Conservation (phyloP, 2,888 invertebrate species). For the Euzetes globulus region DNA sequence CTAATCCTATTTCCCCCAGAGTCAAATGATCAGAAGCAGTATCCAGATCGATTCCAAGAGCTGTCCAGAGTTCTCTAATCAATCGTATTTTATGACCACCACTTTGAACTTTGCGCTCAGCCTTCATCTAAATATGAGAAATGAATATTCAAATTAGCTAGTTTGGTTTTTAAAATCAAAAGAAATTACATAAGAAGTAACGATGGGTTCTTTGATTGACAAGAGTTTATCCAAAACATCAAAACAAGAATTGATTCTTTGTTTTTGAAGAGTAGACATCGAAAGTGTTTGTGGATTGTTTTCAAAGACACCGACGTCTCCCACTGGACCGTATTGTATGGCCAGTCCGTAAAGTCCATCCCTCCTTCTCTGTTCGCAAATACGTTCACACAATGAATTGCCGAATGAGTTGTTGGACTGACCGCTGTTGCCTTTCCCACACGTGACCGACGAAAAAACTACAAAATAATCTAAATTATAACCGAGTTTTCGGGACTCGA, state of each 20-base stretch:
- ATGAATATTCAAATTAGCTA: too few species aligned
- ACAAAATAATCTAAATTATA: slow-evolving; percentile 81
- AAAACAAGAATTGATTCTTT: slow-evolving; percentile 83
- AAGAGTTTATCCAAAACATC: slow-evolving; percentile 77
- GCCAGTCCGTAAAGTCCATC: slow-evolving; percentile 78
- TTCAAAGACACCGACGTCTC: slow-evolving; percentile 90
- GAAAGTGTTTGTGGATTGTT: slow-evolving; percentile 56
- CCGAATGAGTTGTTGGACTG: slow-evolving; percentile 90
- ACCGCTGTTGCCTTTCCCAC: slow-evolving; percentile 91
- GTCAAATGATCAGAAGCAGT: slow-evolving; percentile 52
- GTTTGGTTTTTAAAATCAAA: background rate
- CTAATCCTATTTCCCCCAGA: slow-evolving; percentile 92
- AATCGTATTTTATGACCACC: too few species aligned
- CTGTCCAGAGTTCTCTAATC: background rate
- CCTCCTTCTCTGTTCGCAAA: slow-evolving; percentile 73
- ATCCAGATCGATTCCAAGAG: slow-evolving; percentile 19
- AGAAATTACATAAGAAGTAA: background rate
- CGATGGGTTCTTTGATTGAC: slow-evolving; percentile 83
- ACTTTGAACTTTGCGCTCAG: too few species aligned
- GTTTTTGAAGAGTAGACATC: slow-evolving; percentile 88
- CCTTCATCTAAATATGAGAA: too few species aligned
- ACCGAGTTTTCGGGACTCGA: slow-evolving; percentile 65
- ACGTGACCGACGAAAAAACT: slow-evolving; percentile 89
- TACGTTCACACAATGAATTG: slow-evolving; percentile 93
- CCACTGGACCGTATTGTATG: slow-evolving; percentile 98